phyloP scores from a whole-genome alignment of 2,797 vertebrate species.

The Chloroceryle amazona region DNA sequence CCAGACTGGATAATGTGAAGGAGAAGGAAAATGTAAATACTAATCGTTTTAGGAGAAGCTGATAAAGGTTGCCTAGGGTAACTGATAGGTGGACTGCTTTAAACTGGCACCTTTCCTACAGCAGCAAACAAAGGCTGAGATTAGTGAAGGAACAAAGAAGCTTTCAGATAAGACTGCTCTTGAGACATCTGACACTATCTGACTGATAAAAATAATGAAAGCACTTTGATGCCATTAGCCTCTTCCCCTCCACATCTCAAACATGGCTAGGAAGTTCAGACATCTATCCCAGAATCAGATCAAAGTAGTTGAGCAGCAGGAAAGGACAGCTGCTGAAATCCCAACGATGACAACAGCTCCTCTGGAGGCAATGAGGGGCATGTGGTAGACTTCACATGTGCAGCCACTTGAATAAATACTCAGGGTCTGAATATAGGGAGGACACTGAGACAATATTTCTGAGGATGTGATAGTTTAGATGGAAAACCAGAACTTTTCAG shows the following conservation, averaged over 20 bases:
- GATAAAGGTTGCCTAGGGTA: not conserved
- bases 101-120: not conserved
- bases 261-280: not conserved
- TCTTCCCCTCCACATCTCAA: not conserved
- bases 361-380: not conserved
- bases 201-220: not conserved
- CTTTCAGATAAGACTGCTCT: not conserved
- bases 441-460: not conserved
- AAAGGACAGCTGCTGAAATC: not conserved
- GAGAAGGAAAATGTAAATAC: not conserved
- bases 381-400: accelerated
- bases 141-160: not conserved
- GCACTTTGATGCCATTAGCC: not conserved
- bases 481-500: not conserved
- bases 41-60: not conserved
- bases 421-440: not conserved
- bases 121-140: not conserved
- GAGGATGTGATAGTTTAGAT: not conserved
- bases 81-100: not conserved
- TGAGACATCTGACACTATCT: not conserved
- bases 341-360: accelerated
- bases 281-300: not conserved
- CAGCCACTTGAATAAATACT: not conserved
- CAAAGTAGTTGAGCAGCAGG: not conserved
- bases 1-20: not conserved